Conservation (phyloP, 37 sponge, comb jelly and placozoan species). For the Ephydatia muelleri region DNA sequence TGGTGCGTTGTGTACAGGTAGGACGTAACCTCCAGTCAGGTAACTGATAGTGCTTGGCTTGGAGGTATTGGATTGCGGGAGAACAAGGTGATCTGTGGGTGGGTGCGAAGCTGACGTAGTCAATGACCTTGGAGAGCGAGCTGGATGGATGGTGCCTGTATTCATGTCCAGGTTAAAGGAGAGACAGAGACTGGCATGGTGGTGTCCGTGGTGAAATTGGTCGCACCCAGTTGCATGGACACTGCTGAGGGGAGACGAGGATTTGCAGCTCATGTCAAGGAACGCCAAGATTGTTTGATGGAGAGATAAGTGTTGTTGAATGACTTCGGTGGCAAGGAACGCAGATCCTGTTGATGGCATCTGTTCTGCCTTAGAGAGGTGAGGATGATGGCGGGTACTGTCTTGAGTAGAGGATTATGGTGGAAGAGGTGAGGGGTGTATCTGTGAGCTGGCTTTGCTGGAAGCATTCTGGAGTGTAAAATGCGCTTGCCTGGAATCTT, state of each 20-base stretch:
- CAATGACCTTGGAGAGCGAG: constrained; percentile 80
- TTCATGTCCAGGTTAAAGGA: constrained; percentile 70
- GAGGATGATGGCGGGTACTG: constrained; percentile 48
- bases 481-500: constrained; percentile 36
- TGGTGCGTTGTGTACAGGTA: constrained; percentile 49
- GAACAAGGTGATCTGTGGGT: constrained; percentile 58
- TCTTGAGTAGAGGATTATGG: constrained; percentile 39
- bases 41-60: constrained; percentile 2
- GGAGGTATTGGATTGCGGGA: constrained; percentile 8
- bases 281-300: constrained; percentile 46
- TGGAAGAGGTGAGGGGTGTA: constrained; percentile 26
- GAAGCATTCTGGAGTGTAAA: constrained; percentile 55
- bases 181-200: constrained; percentile 56
- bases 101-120: constrained; percentile 54
- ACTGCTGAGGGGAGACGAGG: constrained; percentile 25
- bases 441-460: constrained; percentile 6
- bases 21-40: constrained; percentile 46
- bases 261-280: constrained; percentile 77
- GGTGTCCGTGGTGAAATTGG: constrained; percentile 64
- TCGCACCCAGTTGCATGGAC: constrained; percentile 37
- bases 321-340: constrained; percentile 51
- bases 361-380: constrained; percentile 58
- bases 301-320: constrained; percentile 47
- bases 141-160: constrained; percentile 37
- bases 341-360: constrained; percentile 73